Percentiles rank a stretch among this genome's conserved stretches.
phyloP scores from a whole-genome alignment of 2,113 vertebrate species.

The Oncorhynchus nerka region DNA sequence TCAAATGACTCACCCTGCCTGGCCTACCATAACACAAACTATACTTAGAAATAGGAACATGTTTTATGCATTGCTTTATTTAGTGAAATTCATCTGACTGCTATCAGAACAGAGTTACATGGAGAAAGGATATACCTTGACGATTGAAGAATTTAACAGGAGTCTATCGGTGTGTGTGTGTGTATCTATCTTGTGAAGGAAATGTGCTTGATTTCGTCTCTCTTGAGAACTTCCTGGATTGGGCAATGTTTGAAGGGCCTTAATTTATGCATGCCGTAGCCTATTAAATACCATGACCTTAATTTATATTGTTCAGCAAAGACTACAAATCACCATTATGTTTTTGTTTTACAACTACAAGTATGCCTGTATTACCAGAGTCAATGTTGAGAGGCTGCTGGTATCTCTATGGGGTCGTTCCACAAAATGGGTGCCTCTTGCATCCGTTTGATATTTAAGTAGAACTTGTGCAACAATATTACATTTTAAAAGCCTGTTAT shows the following conservation, averaged over 20 bases:
- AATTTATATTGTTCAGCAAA: constrained; percentile 12
- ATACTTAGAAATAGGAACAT: not conserved
- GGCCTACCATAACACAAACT: not conserved
- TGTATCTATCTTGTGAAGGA: not conserved
- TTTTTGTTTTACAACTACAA: constrained; percentile 6
- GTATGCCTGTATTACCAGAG: not conserved
- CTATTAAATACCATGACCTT: constrained; percentile 5
- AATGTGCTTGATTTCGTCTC: not conserved
- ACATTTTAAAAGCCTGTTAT: too few relatives aligned
- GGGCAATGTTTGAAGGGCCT: constrained; percentile 1
- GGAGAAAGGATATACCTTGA: not conserved
- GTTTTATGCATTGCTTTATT: not conserved
- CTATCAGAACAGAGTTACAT: not conserved
- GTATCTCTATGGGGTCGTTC: not conserved
- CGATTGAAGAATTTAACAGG: not conserved
- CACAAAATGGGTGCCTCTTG: too few relatives aligned
- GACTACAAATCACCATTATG: not conserved
- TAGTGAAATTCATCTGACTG: not conserved
- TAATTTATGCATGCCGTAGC: constrained; percentile 10
- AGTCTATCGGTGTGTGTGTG: not conserved
- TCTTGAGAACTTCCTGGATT: not conserved
- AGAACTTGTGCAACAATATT: too few relatives aligned
- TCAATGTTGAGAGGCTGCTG: not conserved
- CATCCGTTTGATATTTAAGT: too few relatives aligned
- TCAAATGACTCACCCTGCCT: too few relatives aligned